Evolutionary conservation across 2,113 vertebrate genomes (phyloP).

Genomic region (Promerops cafer): DNA sequence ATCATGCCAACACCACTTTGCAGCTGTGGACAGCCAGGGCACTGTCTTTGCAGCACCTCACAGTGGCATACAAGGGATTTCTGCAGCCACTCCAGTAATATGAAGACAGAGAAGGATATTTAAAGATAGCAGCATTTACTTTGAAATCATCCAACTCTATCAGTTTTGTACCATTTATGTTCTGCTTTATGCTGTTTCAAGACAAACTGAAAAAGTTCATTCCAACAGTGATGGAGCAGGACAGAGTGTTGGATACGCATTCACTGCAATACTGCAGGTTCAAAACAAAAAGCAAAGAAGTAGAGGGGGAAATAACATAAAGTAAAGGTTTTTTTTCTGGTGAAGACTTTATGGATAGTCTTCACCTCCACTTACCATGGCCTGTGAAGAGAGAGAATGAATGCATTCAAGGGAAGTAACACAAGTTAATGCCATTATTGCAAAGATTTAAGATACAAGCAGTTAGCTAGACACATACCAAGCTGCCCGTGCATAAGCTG

Average conservation of each 20-base stretch:
- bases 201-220: not conserved
- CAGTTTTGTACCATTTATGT: not conserved
- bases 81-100: not conserved
- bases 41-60: not conserved
- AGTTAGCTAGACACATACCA: not conserved
- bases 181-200: not conserved
- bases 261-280: not conserved
- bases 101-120: not conserved
- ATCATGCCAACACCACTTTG: not conserved
- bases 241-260: not conserved
- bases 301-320: not conserved
- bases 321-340: not conserved
- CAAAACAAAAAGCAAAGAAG: not conserved
- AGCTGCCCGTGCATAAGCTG: not conserved
- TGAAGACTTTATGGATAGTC: not conserved
- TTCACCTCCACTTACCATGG: conserved; percentile 87
- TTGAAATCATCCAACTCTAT: not conserved
- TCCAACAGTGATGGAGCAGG: conserved; percentile 35
- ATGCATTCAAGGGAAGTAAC: conserved; percentile 84
- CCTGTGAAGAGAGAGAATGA: conserved; percentile 83
- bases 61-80: not conserved
- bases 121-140: not conserved
- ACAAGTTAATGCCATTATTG: conserved; percentile 69
- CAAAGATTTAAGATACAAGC: not conserved
- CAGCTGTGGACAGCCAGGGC: not conserved